Conservation (phyloP, 2,888 invertebrate species). For the Melinopterus prodromus region DNA sequence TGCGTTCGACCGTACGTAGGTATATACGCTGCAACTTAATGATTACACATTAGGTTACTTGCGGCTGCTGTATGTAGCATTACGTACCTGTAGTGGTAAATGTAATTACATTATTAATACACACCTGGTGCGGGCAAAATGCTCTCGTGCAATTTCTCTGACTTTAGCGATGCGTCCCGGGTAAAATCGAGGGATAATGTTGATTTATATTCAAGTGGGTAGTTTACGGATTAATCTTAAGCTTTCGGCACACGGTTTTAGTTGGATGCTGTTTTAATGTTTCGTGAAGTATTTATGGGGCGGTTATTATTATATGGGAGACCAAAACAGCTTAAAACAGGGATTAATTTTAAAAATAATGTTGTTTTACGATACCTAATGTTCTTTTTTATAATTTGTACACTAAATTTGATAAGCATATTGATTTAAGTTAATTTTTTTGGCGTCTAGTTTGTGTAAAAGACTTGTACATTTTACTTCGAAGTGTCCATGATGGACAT, state of each 20-base stretch:
- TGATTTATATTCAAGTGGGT: neutral
- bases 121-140: neutral
- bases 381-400: no score
- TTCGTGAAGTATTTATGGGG: no score
- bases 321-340: no score
- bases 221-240: neutral
- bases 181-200: neutral
- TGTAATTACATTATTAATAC: conserved; percentile 4
- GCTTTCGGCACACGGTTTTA: neutral
- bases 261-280: no score
- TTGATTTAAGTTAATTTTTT: no score
- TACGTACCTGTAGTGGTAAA: neutral
- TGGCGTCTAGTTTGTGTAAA: no score
- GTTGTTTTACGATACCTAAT: no score
- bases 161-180: neutral
- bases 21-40: neutral
- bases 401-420: no score
- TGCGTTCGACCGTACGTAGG: neutral
- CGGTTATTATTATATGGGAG: no score
- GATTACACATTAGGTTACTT: neutral
- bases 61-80: neutral
- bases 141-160: neutral
- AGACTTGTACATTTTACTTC: no score
- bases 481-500: no score
- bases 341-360: no score